Percentiles rank a stretch among this genome's conserved stretches.
Evolutionary conservation across 2,113 vertebrate genomes (phyloP).

Genomic region (Thryonomys swinderianus): DNA sequence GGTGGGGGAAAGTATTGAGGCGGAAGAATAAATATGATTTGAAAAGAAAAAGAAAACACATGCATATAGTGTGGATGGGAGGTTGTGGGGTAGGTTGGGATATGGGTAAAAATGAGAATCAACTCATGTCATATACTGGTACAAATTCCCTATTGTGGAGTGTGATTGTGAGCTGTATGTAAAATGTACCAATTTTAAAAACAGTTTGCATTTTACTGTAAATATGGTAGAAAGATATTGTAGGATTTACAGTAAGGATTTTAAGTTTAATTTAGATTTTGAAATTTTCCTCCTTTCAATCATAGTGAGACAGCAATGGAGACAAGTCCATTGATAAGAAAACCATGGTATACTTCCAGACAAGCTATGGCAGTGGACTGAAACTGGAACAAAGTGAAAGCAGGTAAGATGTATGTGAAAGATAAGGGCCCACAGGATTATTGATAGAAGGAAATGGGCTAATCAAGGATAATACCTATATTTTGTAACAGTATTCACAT

Average conservation of each 20-base stretch:
- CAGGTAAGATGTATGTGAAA: neutral
- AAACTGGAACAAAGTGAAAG: neutral
- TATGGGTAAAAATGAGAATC: too few species aligned
- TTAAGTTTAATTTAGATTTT: conserved; percentile 59
- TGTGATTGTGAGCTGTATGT: too few species aligned
- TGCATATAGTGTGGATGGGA: too few species aligned
- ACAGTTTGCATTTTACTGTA: conserved; percentile 64
- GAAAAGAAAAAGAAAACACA: too few species aligned
- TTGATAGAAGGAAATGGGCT: neutral
- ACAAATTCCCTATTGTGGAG: too few species aligned
- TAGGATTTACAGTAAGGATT: conserved; percentile 39
- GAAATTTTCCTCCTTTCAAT: conserved; percentile 47
- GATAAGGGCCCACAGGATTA: neutral
- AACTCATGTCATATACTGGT: too few species aligned
- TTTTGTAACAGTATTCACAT: neutral
- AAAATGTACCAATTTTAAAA: too few species aligned
- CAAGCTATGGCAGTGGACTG: neutral
- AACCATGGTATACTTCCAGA: neutral
- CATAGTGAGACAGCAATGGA: neutral
- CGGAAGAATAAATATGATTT: too few species aligned
- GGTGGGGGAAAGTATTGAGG: too few species aligned
- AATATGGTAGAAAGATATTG: conserved; percentile 53
- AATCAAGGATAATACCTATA: neutral
- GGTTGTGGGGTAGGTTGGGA: too few species aligned
- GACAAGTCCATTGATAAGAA: neutral